These are phyloP conservation scores for Trachelus troglodyta DNA, from an alignment of 2,888 invertebrate genomes.

Conservation along the genomic window DNA sequence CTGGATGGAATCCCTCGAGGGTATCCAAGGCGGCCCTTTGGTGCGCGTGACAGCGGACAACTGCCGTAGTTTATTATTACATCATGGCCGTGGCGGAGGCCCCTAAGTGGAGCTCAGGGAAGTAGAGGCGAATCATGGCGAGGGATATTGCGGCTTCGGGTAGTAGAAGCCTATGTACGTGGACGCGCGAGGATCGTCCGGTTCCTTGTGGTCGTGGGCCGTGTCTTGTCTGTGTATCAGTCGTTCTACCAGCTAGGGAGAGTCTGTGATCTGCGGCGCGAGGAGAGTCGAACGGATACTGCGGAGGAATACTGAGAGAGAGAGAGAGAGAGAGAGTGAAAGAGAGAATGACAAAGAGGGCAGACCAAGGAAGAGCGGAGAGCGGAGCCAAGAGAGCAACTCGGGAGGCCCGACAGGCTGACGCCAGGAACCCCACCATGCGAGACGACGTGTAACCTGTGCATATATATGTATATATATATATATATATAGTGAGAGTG, in stretches of 20 bases:
- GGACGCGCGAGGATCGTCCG: not conserved
- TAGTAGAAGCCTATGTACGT: not conserved
- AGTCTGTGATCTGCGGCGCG: too few relatives aligned
- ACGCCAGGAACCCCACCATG: constrained; percentile 57
- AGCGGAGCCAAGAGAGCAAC: constrained; percentile 34
- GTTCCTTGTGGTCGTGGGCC: not conserved
- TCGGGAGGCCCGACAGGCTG: constrained; percentile 59
- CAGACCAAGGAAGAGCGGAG: constrained; percentile 7
- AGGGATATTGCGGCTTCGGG: not conserved
- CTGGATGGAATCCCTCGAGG: not conserved
- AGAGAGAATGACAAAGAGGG: not conserved
- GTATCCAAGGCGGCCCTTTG: not conserved
- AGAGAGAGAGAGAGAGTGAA: constrained; percentile 1
- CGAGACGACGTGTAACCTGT: constrained; percentile 33
- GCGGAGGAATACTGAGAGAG: constrained; percentile 9
- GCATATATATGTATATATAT: too few relatives aligned
- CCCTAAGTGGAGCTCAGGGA: constrained; percentile 3
- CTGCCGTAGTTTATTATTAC: constrained; percentile 5
- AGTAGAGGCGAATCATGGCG: not conserved
- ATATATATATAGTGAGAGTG: too few relatives aligned
- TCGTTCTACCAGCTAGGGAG: too few relatives aligned
- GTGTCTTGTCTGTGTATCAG: too few relatives aligned
- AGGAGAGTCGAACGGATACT: too few relatives aligned
- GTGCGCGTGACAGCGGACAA: constrained; percentile 2
- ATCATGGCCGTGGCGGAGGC: constrained; percentile 4